These are phyloP conservation scores for Drosophila sulfurigaster DNA, from an alignment of 1,140 invertebrate genomes.

Conservation along the genomic window DNA sequence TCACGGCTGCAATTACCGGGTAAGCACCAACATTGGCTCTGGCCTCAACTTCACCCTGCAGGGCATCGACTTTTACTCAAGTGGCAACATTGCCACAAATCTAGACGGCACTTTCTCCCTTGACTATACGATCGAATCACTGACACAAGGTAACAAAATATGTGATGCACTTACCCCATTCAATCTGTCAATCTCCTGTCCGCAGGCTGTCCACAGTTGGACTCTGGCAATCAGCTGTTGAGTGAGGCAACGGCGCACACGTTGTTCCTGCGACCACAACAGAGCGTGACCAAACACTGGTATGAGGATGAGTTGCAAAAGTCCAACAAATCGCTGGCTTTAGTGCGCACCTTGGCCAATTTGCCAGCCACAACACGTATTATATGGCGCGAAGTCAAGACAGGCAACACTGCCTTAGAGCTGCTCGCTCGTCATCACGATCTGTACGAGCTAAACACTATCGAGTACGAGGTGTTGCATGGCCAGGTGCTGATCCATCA, in stretches of 20 bases:
- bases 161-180: background rate
- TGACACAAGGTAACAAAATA: conserved; percentile 47
- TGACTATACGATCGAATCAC: conserved; percentile 51
- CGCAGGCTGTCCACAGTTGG: conserved; percentile 45
- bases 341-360: conserved; percentile 67
- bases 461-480: conserved; percentile 36
- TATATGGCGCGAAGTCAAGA: conserved; percentile 47
- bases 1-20: conserved; percentile 84
- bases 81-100: conserved; percentile 55
- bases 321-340: conserved; percentile 59
- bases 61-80: conserved; percentile 76
- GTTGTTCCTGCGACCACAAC: conserved; percentile 84
- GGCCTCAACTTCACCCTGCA: conserved; percentile 58
- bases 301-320: conserved; percentile 73
- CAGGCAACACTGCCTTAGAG: conserved; percentile 35
- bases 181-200: background rate
- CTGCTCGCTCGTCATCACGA: conserved; percentile 61
- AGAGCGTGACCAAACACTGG: conserved; percentile 49
- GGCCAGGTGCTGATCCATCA: conserved; percentile 28
- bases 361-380: conserved; percentile 52
- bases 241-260: conserved; percentile 82
- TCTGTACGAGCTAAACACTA: conserved; percentile 58
- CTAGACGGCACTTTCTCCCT: conserved; percentile 50
- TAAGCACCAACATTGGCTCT: conserved; percentile 55
- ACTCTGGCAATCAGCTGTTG: conserved; percentile 56